Percentiles rank a stretch among this genome's conserved stretches.
phyloP scores from a whole-genome alignment of 1,140 invertebrate genomes.

The Propsilocerus akamusi region DNA sequence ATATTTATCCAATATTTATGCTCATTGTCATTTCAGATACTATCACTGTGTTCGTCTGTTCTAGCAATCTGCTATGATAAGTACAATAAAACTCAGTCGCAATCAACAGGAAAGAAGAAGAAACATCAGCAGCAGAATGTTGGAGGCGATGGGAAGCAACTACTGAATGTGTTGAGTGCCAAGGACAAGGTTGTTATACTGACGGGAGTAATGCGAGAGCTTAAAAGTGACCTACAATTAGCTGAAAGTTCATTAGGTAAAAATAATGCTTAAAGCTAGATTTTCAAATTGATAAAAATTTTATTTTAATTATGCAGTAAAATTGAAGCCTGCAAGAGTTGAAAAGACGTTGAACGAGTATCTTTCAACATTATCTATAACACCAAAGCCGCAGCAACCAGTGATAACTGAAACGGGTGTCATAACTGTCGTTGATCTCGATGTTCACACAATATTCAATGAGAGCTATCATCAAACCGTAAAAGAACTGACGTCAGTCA shows the following conservation, averaged over 20 bases:
- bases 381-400: conserved; percentile 10
- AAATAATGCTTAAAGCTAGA: conserved; percentile 5
- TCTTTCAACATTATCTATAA: conserved; percentile 22
- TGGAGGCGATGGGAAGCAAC: conserved; percentile 7
- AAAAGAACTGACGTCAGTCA: conserved; percentile 18
- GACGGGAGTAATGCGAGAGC: conserved; percentile 17
- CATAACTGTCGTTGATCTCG: conserved; percentile 17
- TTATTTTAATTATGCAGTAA: conserved; percentile 10
- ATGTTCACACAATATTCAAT: conserved; percentile 20
- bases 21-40: conserved; percentile 13
- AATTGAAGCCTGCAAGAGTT: conserved; percentile 17
- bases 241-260: conserved; percentile 18
- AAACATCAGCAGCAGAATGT: conserved; percentile 9
- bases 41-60: conserved; percentile 20
- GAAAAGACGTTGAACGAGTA: conserved; percentile 18
- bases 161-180: conserved; percentile 13
- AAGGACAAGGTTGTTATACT: conserved; percentile 19
- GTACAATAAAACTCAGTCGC: conserved; percentile 10
- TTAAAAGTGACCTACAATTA: conserved; percentile 18
- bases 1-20: not conserved
- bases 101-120: conserved; percentile 13
- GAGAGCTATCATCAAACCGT: conserved; percentile 21
- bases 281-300: not conserved
- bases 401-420: not conserved
- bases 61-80: conserved; percentile 20